A percentile compares a stretch with the other conserved stretches of the same genome.
These are phyloP conservation scores for Regulus satrapa DNA, from an alignment of 2,113 vertebrate species.

Conservation along the genomic window DNA sequence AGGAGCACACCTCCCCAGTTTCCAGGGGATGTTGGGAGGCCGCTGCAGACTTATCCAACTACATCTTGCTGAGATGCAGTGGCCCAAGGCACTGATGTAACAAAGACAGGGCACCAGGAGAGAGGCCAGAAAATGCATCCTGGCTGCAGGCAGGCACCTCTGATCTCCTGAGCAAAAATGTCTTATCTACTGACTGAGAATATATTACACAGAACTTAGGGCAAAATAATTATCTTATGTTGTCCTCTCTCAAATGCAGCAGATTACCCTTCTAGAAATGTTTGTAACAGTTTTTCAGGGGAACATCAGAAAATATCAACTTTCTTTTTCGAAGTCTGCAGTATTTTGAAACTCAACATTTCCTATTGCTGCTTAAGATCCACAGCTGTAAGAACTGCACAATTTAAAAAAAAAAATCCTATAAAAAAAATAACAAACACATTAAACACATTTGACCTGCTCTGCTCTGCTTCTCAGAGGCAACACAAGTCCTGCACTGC, in stretches of 20 bases:
- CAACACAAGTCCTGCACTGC: background rate
- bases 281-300: background rate
- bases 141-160: background rate
- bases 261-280: background rate
- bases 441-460: background rate
- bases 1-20: background rate
- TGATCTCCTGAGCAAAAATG: background rate
- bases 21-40: background rate
- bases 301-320: background rate
- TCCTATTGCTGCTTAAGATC: background rate
- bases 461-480: background rate
- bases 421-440: background rate
- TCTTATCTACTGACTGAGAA: background rate
- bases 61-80: background rate
- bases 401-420: background rate
- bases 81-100: accelerated
- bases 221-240: background rate
- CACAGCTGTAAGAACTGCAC: background rate
- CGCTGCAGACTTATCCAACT: accelerated
- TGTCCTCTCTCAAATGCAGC: background rate
- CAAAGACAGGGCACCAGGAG: accelerated
- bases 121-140: background rate
- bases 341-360: background rate
- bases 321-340: background rate
- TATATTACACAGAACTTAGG: background rate